Conservation (phyloP, 2,888 invertebrate species). For the Arrhopalites spinosus region DNA sequence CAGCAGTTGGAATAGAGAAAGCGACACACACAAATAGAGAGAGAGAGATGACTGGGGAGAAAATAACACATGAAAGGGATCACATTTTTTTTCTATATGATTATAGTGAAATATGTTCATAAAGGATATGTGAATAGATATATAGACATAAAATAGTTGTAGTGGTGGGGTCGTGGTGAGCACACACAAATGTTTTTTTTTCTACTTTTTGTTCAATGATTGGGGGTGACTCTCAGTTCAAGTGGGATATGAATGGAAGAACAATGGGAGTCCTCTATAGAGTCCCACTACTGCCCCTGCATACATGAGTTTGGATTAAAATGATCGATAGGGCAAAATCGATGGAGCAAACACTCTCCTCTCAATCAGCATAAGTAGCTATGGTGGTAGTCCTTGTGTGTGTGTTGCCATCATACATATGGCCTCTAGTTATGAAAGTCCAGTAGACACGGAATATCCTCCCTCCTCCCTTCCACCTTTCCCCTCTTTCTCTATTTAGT, state of each 20-base stretch:
- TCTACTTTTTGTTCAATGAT: slow-evolving; percentile 22
- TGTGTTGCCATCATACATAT: slow-evolving; percentile 24
- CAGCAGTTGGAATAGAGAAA: neutral
- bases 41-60: neutral
- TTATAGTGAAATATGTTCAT: too few species aligned
- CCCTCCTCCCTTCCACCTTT: neutral
- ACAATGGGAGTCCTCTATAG: slow-evolving; percentile 26
- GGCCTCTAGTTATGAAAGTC: slow-evolving; percentile 32
- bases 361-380: slow-evolving; percentile 35
- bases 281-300: neutral
- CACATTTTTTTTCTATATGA: neutral
- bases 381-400: neutral
- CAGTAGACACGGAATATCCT: slow-evolving; percentile 35
- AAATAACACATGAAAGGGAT: neutral
- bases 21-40: neutral
- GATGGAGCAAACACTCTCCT: slow-evolving; percentile 36
- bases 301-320: slow-evolving; percentile 27
- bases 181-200: neutral
- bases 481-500: neutral
- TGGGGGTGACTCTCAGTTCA: slow-evolving; percentile 27
- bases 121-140: too few species aligned
- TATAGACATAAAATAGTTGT: too few species aligned
- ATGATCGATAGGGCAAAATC: slow-evolving; percentile 38
- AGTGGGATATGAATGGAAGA: slow-evolving; percentile 31
- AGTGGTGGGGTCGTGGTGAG: neutral